These are phyloP conservation scores for Andrena dorsata DNA, from an alignment of 2,888 invertebrate genomes.

Conservation along the genomic window DNA sequence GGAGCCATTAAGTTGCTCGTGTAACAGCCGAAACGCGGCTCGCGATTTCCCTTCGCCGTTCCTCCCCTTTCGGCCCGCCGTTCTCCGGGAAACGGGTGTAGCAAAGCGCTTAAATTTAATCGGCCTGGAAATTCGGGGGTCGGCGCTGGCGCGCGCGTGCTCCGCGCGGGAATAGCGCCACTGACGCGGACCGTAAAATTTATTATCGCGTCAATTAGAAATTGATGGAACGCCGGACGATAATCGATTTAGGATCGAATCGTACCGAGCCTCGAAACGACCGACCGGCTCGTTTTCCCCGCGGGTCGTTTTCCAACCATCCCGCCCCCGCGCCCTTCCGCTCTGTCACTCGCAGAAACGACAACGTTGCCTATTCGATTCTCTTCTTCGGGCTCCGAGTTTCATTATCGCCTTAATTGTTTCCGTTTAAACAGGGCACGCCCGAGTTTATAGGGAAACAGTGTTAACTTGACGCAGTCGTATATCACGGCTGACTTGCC, in stretches of 20 bases:
- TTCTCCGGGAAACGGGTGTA: conserved; percentile 47
- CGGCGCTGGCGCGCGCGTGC: conserved; percentile 40
- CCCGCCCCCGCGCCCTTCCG: conserved; percentile 2
- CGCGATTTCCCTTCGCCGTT: conserved; percentile 52
- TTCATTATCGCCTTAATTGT: not conserved
- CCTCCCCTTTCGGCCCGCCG: not conserved
- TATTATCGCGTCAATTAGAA: conserved; percentile 81
- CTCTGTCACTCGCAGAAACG: conserved; percentile 14
- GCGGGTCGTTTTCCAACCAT: conserved; percentile 36
- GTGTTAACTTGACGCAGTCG: too few species aligned
- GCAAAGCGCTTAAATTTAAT: conserved; percentile 75
- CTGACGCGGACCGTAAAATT: conserved; percentile 70
- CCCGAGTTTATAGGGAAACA: too few species aligned
- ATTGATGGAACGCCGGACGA: conserved; percentile 79
- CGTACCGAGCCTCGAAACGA: conserved; percentile 61
- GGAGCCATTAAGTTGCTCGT: conserved; percentile 60
- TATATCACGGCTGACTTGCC: too few species aligned
- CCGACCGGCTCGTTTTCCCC: conserved; percentile 44
- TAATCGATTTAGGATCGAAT: conserved; percentile 78
- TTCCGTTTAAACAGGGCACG: too few species aligned
- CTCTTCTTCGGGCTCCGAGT: not conserved
- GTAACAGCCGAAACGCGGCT: conserved; percentile 50
- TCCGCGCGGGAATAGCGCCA: conserved; percentile 54
- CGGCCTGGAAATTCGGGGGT: conserved; percentile 66
- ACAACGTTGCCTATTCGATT: conserved; percentile 5